phyloP scores from a whole-genome alignment of 1,140 invertebrate genomes.

The Coenobita brevimanus region DNA sequence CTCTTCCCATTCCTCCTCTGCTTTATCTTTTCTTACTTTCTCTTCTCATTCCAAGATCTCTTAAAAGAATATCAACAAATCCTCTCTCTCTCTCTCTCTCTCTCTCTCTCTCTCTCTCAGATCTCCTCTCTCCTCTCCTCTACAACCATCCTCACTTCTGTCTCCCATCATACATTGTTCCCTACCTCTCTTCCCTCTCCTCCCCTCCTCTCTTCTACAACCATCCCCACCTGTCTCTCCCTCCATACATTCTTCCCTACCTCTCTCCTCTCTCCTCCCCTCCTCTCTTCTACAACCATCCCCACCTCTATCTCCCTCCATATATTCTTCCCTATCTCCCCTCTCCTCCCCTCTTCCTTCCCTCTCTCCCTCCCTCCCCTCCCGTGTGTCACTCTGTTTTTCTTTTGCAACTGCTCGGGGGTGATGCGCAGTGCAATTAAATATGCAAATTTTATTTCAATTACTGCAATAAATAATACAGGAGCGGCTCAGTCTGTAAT shows the following conservation, averaged over 20 bases:
- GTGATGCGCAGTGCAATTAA: slow-evolving; percentile 66
- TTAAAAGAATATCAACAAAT: too few species aligned
- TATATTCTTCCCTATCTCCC: too few species aligned
- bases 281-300: background rate
- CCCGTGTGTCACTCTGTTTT: slow-evolving; percentile 47
- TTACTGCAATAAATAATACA: slow-evolving; percentile 66
- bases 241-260: background rate
- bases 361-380: background rate
- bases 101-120: too few species aligned
- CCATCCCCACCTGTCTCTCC: background rate
- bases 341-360: background rate
- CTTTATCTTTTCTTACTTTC: too few species aligned
- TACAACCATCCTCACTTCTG: too few species aligned
- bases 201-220: background rate
- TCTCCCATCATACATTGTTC: background rate
- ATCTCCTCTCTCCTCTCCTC: too few species aligned
- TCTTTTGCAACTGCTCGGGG: slow-evolving; percentile 57
- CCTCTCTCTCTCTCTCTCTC: too few species aligned
- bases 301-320: too few species aligned
- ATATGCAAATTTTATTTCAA: slow-evolving; percentile 67
- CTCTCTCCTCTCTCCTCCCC: background rate
- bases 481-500: slow-evolving; percentile 50
- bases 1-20: too few species aligned
- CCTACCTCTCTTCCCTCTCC: background rate
- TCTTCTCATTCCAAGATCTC: too few species aligned